Evolutionary conservation across 92 coral and sea anemone species (phyloP).

Genomic region (Galaxea fascicularis): DNA sequence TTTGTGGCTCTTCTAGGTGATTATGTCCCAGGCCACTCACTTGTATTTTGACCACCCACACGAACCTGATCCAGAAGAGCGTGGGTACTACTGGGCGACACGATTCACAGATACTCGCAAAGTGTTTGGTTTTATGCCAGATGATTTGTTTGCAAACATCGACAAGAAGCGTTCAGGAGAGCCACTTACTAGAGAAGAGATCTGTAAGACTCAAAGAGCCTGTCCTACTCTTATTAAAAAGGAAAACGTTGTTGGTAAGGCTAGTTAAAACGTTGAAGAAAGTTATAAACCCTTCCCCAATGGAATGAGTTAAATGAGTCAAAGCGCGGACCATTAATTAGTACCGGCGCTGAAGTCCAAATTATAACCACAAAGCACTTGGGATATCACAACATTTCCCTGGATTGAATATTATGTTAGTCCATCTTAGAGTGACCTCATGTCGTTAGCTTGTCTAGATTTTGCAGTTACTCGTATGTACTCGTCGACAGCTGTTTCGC

Average conservation of each 20-base stretch:
- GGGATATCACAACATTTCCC: too few species aligned
- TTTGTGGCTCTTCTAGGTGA: constrained; percentile 55
- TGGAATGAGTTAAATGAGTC: neutral
- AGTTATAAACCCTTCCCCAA: neutral
- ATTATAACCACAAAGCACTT: too few species aligned
- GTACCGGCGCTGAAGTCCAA: too few species aligned
- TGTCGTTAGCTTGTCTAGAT: too few species aligned
- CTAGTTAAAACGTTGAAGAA: neutral
- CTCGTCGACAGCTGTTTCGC: too few species aligned
- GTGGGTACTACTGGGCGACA: constrained; percentile 99
- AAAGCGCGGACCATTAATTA: too few species aligned
- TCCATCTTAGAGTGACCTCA: too few species aligned
- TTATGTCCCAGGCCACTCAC: constrained; percentile 94
- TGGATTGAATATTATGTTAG: too few species aligned
- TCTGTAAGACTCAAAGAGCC: constrained; percentile 55
- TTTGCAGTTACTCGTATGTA: too few species aligned
- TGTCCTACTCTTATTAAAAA: constrained; percentile 70
- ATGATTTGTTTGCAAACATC: constrained; percentile 81
- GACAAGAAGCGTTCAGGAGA: constrained; percentile 65
- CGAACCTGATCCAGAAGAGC: constrained; percentile 99
- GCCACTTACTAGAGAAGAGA: constrained; percentile 53
- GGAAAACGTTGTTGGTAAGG: constrained; percentile 75
- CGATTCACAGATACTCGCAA: constrained; percentile 90
- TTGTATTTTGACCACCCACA: constrained; percentile 97
- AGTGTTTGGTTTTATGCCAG: constrained; percentile 92